Percentiles rank a stretch among this genome's conserved stretches.
phyloP scores from a whole-genome alignment of 2,888 invertebrate genomes.

The Scaptomyza caliginosa region DNA sequence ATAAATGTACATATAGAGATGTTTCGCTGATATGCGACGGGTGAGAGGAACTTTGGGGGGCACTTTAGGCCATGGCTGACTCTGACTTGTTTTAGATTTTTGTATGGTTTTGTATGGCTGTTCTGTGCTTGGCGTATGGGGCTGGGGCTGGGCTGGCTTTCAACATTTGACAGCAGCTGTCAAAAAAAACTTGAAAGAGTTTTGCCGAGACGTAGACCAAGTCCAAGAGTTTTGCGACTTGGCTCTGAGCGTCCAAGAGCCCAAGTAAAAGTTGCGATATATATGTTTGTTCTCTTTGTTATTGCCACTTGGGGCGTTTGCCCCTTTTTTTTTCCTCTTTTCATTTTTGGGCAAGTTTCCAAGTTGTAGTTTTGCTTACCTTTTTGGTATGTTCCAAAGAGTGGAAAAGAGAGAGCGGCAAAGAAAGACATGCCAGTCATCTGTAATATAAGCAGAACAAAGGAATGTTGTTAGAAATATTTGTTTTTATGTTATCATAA shows the following conservation, averaged over 20 bases:
- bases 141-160: slow-evolving; percentile 64
- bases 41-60: slow-evolving; percentile 43
- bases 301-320: slow-evolving; percentile 64
- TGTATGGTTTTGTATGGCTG: slow-evolving; percentile 59
- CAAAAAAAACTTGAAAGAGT: slow-evolving; percentile 77
- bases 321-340: slow-evolving; percentile 28
- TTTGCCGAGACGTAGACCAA: slow-evolving; percentile 71
- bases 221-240: slow-evolving; percentile 44
- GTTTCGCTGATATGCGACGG: slow-evolving; percentile 61
- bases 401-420: not conserved
- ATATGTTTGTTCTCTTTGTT: slow-evolving; percentile 69
- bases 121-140: slow-evolving; percentile 13
- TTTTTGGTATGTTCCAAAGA: slow-evolving; percentile 9
- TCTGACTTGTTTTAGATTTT: slow-evolving; percentile 75
- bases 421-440: slow-evolving; percentile 15
- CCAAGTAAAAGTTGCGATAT: slow-evolving; percentile 64
- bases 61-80: slow-evolving; percentile 63
- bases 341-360: slow-evolving; percentile 40
- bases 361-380: slow-evolving; percentile 53
- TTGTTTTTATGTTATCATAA: not conserved
- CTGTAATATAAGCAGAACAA: slow-evolving; percentile 33
- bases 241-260: slow-evolving; percentile 48
- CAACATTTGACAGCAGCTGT: slow-evolving; percentile 79
- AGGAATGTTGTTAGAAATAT: slow-evolving; percentile 27
- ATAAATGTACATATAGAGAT: slow-evolving; percentile 52